Conservation (phyloP, 2,113 vertebrate species). For the Paracanthobrama guichenoti region DNA sequence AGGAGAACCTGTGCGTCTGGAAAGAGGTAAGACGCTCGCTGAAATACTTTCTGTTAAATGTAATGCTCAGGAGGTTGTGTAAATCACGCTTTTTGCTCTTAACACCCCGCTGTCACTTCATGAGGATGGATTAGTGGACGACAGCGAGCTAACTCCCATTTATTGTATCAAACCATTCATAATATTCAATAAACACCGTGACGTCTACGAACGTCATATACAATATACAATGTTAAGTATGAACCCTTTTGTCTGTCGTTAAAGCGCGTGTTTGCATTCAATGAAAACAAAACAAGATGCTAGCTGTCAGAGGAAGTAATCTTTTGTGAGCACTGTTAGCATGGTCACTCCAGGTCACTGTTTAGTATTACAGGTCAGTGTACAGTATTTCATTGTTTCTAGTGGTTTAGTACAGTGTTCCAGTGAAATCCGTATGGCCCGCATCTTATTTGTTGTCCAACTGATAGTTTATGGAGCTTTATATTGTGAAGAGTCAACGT, state of each 20-base stretch:
- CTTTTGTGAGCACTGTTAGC: background rate
- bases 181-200: background rate
- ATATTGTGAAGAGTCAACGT: background rate
- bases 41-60: background rate
- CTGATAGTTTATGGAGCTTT: background rate
- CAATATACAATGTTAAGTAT: background rate
- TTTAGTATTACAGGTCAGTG: background rate
- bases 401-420: background rate
- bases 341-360: background rate
- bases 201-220: background rate
- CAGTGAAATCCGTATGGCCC: background rate
- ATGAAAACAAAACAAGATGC: background rate
- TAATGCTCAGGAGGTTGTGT: background rate
- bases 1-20: conserved; percentile 88
- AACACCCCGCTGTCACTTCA: conserved; percentile 10
- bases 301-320: background rate
- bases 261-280: background rate
- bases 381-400: background rate
- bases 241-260: background rate
- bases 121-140: conserved; percentile 23
- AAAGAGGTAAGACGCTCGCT: conserved; percentile 82
- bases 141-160: conserved; percentile 9
- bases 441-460: background rate
- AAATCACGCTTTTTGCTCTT: background rate
- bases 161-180: background rate